Base-by-base conservation (phyloP, 2,113 vertebrate genomes). In the Trochalopteron elliotii region DNA sequence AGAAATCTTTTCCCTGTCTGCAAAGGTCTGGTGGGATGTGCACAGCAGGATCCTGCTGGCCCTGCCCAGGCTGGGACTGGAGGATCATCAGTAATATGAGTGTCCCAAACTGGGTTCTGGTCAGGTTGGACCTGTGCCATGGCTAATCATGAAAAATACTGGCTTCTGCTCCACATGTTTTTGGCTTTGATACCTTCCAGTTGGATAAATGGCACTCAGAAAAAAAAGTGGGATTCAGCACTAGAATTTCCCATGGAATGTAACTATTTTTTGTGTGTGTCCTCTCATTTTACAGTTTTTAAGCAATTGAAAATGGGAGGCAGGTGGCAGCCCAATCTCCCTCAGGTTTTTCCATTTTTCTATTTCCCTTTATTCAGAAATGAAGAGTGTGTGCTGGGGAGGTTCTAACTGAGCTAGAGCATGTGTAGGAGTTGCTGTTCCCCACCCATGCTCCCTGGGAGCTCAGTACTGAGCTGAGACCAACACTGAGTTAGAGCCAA, bases 91-190 rank as follows among this genome's bases (percentile, higher is more conserved):
- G 27, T 12, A 7, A 6, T 1, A 9, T 0, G 0, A 19, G 25
- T 25, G 63, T 42, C 83, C 53, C 75, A 68, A 28, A 31, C 7
- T 24, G 19, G 19, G 10, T 31, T 16, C 40, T 5, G 28, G 27
- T 18, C 25, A 45, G 27, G 64, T 20, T 42, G 52, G 39, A 14
- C 0, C 1, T 30, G 76, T 49, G 71, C 21, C 0, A 0, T n/a
- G 33, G 37, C 8, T 25, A 1, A 10, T 8, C 2, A 2, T 0
- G 15, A 39, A 21, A 45, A 74, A 37, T 28, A 35, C 18, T 63
- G 60, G 3, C 35, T 70, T 42, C 47, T 55, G 15, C 24, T 89
- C 19, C 28, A 11, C 23, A 60, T 6, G 39, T 60, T 24, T 74
- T 25, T 59, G 47, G 6, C 35, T 93, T 64, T 20, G 30, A 8